Percentiles rank a stretch among this genome's conserved stretches.
Conservation (phyloP, 2,797 vertebrate species). For the Fratercula arctica region DNA sequence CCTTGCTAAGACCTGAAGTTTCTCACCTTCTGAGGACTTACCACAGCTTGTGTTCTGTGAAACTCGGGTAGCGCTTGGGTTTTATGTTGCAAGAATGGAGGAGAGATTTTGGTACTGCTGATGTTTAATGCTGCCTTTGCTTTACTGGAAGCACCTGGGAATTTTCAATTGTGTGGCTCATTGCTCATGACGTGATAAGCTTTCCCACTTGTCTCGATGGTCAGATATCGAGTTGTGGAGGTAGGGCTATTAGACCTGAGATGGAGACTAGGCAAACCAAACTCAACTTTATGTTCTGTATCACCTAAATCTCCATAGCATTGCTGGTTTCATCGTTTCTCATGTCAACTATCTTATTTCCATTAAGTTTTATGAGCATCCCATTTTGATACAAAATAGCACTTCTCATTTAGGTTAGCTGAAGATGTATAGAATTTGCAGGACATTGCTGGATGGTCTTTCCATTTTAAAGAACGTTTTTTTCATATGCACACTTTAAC, state of each 20-base stretch:
- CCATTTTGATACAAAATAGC: background rate
- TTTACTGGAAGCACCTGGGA: background rate
- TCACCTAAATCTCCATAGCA: background rate
- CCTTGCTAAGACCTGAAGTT: background rate
- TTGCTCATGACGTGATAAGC: background rate
- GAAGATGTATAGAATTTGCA: background rate
- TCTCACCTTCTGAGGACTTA: background rate
- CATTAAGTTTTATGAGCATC: background rate
- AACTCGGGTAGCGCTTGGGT: background rate
- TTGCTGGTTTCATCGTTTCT: background rate
- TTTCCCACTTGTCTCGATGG: background rate
- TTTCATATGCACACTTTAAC: background rate
- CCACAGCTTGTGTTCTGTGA: background rate
- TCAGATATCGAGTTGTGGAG: background rate
- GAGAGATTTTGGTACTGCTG: background rate
- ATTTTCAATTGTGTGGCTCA: background rate
- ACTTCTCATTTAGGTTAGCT: background rate
- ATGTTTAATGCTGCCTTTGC: background rate
- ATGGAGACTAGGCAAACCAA: background rate
- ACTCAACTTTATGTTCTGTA: fast-evolving
- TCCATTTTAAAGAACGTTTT: background rate
- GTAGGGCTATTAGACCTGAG: background rate
- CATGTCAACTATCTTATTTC: background rate
- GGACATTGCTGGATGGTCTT: background rate
- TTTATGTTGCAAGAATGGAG: background rate